phyloP scores from a whole-genome alignment of 2,888 invertebrate species.

The Dasysyrphus albostriatus region DNA sequence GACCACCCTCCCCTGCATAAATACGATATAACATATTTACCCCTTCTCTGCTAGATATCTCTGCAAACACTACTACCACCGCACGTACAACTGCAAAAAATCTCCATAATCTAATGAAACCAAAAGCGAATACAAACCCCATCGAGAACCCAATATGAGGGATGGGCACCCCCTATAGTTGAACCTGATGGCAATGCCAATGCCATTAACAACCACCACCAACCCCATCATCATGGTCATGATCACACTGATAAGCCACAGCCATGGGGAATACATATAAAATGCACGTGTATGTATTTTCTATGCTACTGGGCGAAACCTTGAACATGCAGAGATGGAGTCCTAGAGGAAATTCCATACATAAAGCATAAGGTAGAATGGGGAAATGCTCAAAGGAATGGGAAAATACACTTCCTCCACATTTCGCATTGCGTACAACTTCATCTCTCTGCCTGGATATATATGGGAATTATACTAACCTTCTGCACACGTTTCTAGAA shows the following conservation, averaged over 20 bases:
- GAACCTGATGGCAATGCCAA: slow-evolving; percentile 68
- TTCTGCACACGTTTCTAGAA: slow-evolving; percentile 31
- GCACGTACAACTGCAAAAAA: slow-evolving; percentile 10
- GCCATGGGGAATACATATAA: slow-evolving; percentile 15
- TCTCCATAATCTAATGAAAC: slow-evolving; percentile 65
- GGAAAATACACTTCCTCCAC: slow-evolving; percentile 54
- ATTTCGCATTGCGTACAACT: slow-evolving; percentile 71
- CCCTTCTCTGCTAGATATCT: slow-evolving; percentile 55
- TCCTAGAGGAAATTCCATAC: slow-evolving; percentile 46
- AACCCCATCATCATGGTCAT: slow-evolving; percentile 59
- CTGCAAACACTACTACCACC: slow-evolving; percentile 25
- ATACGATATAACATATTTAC: slow-evolving; percentile 70
- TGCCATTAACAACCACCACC: slow-evolving; percentile 62
- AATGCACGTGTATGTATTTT: slow-evolving; percentile 33
- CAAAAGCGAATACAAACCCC: slow-evolving; percentile 69
- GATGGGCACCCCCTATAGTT: slow-evolving; percentile 46
- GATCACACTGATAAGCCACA: slow-evolving; percentile 43
- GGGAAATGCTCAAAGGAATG: slow-evolving; percentile 15
- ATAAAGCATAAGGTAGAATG: background rate
- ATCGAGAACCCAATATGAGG: slow-evolving; percentile 8
- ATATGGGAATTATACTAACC: slow-evolving; percentile 4
- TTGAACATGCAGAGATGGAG: slow-evolving; percentile 62
- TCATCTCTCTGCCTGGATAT: slow-evolving; percentile 4
- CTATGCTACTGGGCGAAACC: slow-evolving; percentile 74
- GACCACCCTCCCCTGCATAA: slow-evolving; percentile 41